phyloP scores from a whole-genome alignment of 92 coral and sea anemone genomes.

The Palythoa grandis region DNA sequence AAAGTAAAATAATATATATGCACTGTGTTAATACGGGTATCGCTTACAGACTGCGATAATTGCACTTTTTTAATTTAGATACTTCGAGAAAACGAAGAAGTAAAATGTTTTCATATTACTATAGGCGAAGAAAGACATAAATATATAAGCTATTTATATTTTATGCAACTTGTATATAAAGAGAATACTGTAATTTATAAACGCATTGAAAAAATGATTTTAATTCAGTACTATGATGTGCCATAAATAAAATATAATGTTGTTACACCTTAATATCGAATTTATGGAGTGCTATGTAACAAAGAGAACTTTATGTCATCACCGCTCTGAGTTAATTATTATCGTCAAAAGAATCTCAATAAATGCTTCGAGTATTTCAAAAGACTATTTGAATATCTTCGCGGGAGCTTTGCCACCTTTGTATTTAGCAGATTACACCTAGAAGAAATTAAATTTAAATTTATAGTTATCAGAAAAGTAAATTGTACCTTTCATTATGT shows the following conservation, averaged over 20 bases:
- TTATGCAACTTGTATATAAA: slow-evolving; percentile 19
- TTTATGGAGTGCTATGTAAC: not conserved
- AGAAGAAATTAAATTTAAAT: slow-evolving; percentile 16
- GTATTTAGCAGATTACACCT: not conserved
- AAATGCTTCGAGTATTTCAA: slow-evolving; percentile 9
- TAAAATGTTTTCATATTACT: not conserved
- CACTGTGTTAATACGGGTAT: not conserved
- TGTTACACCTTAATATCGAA: not conserved
- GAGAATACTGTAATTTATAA: slow-evolving; percentile 7
- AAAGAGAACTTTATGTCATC: not conserved
- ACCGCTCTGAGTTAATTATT: not conserved
- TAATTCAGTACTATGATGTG: not conserved
- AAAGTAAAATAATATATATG: not conserved
- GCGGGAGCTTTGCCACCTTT: not conserved
- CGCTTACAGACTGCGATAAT: not conserved
- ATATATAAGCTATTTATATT: slow-evolving; percentile 3
- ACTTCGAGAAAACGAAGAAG: not conserved
- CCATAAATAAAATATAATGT: slow-evolving; percentile 6
- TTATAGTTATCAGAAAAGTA: not conserved
- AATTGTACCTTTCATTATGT: not conserved
- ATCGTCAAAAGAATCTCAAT: not conserved
- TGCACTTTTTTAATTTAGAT: not conserved
- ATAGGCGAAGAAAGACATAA: not conserved
- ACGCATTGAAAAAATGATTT: not conserved
- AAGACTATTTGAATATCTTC: slow-evolving; percentile 11